phyloP scores from a whole-genome alignment of 2,888 invertebrate species.

The Ophonus ardosiacus region DNA sequence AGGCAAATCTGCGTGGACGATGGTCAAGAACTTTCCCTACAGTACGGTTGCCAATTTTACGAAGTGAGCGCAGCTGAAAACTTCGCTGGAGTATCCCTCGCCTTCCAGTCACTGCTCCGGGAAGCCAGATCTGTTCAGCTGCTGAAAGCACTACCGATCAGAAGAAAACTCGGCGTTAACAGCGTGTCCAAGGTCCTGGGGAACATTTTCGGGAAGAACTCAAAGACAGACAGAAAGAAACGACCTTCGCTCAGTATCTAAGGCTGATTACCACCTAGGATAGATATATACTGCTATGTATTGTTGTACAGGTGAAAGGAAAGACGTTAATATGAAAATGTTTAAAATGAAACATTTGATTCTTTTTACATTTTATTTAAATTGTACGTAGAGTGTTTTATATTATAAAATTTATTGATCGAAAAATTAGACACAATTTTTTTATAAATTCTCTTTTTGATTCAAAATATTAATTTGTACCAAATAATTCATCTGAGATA shows the following conservation, averaged over 20 bases:
- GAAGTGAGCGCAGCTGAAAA: constrained; percentile 92
- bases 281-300: constrained; percentile 1
- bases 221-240: constrained; percentile 86
- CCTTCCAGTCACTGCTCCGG: constrained; percentile 86
- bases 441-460: no score
- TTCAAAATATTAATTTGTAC: no score
- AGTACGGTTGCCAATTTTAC: constrained; percentile 89
- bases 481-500: no score
- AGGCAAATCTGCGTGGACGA: constrained; percentile 88
- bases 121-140: constrained; percentile 88
- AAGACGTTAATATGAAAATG: neutral
- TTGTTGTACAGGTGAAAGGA: neutral
- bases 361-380: no score
- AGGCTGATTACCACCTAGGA: constrained; percentile 67
- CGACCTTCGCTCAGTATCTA: constrained; percentile 87
- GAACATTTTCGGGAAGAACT: constrained; percentile 88
- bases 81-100: constrained; percentile 87
- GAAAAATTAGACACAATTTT: no score
- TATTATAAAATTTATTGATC: no score
- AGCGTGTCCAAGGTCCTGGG: constrained; percentile 88
- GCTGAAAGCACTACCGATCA: constrained; percentile 82
- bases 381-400: no score
- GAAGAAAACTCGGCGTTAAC: constrained; percentile 86
- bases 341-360: neutral
- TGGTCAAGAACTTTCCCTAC: constrained; percentile 87